Conservation (phyloP, 2,113 vertebrate species). For the Percopsis transmontana region DNA sequence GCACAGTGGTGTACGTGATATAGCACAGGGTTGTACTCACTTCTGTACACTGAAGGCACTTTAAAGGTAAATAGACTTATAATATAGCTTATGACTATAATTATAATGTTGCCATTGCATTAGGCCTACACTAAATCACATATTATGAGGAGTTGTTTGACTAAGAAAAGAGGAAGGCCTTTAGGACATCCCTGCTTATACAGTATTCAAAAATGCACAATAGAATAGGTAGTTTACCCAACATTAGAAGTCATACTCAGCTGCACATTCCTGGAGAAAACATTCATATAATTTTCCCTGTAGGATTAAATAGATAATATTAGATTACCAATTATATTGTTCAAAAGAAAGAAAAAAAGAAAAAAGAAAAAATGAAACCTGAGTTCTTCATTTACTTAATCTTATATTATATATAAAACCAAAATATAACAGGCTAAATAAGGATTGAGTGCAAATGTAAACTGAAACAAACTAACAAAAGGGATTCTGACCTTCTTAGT, state of each 20-base stretch:
- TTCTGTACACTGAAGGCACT: conserved; percentile 64
- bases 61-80: conserved; percentile 8
- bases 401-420: neutral
- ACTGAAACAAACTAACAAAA: neutral
- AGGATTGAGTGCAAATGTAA: neutral
- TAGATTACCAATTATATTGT: conserved; percentile 12
- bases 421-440: neutral
- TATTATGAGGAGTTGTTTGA: neutral
- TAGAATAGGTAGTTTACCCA: neutral
- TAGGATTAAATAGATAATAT: conserved; percentile 4
- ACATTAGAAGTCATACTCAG: conserved; percentile 77
- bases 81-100: conserved; percentile 19
- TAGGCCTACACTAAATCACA: neutral
- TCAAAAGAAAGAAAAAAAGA: conserved; percentile 10
- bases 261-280: conserved; percentile 79
- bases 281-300: conserved; percentile 78
- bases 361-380: neutral
- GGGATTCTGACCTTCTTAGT: conserved; percentile 72
- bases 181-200: neutral
- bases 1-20: too few species aligned
- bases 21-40: too few species aligned
- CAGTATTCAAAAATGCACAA: neutral
- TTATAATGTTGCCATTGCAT: conserved; percentile 18
- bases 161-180: conserved; percentile 9
- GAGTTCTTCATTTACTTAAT: neutral